phyloP scores from a whole-genome alignment of 2,797 vertebrate species.

The Falco biarmicus region DNA sequence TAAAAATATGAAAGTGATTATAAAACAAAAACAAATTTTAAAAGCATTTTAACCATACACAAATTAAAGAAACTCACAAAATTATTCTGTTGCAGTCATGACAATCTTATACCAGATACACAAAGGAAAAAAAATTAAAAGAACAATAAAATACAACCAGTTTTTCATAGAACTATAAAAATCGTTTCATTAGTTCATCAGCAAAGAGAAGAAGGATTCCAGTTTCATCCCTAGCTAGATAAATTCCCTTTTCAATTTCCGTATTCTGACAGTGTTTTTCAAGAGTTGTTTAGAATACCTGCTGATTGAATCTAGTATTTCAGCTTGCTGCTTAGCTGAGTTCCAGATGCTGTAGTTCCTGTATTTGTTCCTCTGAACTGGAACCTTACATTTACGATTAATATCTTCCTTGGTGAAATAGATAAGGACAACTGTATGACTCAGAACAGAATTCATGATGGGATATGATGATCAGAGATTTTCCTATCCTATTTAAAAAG shows the following conservation, averaged over 20 bases:
- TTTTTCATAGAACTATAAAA: background rate
- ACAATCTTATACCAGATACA: background rate
- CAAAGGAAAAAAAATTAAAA: background rate
- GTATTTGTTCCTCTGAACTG: background rate
- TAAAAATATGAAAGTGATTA: background rate
- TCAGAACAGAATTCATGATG: background rate
- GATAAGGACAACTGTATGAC: background rate
- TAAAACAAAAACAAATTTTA: background rate
- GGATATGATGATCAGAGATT: background rate
- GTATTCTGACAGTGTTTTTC: background rate
- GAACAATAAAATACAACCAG: background rate
- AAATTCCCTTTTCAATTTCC: slow-evolving; percentile 1
- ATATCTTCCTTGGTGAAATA: background rate
- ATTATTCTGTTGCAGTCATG: background rate
- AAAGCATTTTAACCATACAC: background rate
- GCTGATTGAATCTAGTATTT: background rate
- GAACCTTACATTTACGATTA: background rate
- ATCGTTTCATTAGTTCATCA: background rate
- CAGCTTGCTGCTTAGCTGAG: background rate
- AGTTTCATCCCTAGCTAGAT: background rate
- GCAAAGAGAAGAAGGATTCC: background rate
- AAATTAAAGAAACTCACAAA: background rate
- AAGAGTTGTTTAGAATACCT: background rate
- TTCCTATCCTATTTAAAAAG: background rate
- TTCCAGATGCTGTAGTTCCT: background rate